These are phyloP conservation scores for Pseudorhiza aurosa DNA, from an alignment of 30 jellyfish, hydroid and myxozoan species.

Conservation along the genomic window DNA sequence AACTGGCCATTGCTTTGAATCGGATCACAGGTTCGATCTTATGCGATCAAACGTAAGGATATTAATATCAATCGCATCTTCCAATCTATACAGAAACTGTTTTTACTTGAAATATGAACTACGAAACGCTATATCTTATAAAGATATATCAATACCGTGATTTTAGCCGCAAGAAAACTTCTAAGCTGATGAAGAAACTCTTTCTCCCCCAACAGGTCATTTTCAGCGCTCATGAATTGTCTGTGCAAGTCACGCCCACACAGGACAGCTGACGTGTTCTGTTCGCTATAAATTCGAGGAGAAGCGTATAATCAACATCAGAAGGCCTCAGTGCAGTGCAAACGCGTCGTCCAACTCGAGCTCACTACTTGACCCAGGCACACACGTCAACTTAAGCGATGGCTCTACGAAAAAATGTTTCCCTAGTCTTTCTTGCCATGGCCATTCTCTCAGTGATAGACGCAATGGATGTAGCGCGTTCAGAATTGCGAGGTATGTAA, in stretches of 20 bases:
- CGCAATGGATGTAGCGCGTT: neutral
- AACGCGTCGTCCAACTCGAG: no score
- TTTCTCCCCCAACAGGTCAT: slow-evolving; percentile 33
- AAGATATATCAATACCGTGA: neutral
- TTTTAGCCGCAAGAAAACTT: slow-evolving; percentile 24
- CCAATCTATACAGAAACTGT: no score
- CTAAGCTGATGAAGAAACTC: slow-evolving; percentile 3
- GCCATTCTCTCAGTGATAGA: neutral
- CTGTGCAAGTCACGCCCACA: slow-evolving; percentile 56
- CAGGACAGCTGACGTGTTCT: slow-evolving; percentile 45
- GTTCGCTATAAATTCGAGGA: slow-evolving; percentile 40
- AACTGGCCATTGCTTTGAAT: no score
- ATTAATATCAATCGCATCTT: no score
- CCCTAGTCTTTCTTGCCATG: neutral
- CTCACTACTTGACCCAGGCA: no score
- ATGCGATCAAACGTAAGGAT: no score
- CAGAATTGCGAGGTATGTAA: neutral
- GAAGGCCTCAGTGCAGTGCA: neutral
- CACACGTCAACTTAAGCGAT: no score
- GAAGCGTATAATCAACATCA: neutral
- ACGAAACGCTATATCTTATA: neutral
- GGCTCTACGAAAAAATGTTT: neutral
- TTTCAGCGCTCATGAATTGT: neutral
- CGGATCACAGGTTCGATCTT: no score
- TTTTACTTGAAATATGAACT: slow-evolving; percentile 13